phyloP scores from a whole-genome alignment of 2,797 vertebrate species.

The Octomys mimax region DNA sequence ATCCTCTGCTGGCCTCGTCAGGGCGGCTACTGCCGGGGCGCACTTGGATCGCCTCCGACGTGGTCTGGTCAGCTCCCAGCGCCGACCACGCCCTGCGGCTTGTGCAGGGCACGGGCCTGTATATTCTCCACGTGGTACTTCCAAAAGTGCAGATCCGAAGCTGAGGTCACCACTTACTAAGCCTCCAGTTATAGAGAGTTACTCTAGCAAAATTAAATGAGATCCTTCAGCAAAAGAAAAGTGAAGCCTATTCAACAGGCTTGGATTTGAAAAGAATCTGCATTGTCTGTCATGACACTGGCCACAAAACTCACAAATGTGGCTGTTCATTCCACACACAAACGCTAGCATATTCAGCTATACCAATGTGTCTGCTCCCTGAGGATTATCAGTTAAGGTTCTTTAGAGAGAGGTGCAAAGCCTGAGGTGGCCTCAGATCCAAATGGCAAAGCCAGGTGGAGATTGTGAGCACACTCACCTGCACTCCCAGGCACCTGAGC shows the following conservation, averaged over 20 bases:
- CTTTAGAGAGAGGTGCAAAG: constrained; percentile 46
- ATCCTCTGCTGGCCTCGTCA: not conserved
- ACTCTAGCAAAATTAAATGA: not conserved
- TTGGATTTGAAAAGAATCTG: not conserved
- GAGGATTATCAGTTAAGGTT: constrained; percentile 41
- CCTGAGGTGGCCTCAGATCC: not conserved
- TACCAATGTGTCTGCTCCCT: constrained; percentile 17
- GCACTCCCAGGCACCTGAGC: not conserved
- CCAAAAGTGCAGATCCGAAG: not conserved
- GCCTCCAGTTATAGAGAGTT: not conserved
- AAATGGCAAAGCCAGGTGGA: not conserved
- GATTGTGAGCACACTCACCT: constrained; percentile 34
- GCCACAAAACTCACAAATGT: not conserved
- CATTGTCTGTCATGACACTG: not conserved
- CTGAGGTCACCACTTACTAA: not conserved
- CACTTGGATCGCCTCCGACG: not conserved
- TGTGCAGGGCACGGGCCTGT: not conserved
- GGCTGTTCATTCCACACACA: not conserved
- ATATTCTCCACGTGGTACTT: not conserved
- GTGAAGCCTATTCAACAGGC: not conserved
- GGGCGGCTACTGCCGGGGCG: not conserved
- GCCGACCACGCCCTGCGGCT: not conserved
- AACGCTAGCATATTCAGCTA: not conserved
- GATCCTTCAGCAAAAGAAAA: not conserved
- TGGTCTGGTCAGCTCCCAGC: not conserved